Evolutionary conservation across 1,140 invertebrate species (phyloP), one percentile per base, ranked within the genome.

Genomic region (Papilio xuthus): DNA sequence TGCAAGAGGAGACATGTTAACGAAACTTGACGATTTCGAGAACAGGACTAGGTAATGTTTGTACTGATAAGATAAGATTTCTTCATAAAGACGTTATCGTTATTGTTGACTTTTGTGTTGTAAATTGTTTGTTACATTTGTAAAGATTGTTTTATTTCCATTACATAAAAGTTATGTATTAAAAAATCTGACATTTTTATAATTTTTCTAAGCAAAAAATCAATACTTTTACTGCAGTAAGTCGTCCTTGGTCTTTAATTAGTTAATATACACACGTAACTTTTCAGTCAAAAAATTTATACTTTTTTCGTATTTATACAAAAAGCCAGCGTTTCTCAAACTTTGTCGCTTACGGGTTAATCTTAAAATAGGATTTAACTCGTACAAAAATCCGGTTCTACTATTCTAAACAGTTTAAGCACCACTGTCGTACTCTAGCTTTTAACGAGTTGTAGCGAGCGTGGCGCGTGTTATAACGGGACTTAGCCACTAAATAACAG

Each of bases 1-100:
- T 85, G 20, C 23, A 69, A n/a, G 81, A 80, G 76, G 71, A 79
- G 32, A 83, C 81, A 85, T 84, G 71, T 63, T 83, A 80, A 79
- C 73, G 76, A 83, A 83, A 83, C 73, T 70, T 50, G 50, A 37
- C 32, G 28, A 71, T 86, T 81, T 79, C 53, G n/a, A 72, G 80
- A 82, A 86, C 79, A 84, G 80, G 37, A 56, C 37, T 53, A 20
- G 18, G 73, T 73, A 81, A 83, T 82, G 73, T 82, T 82, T 81
- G 76, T 28, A 47, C 13, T 75, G 83, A 81, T 85, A 86, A 81
- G 41, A 78, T 77, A 77, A 71, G 32, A 26, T 63, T 53, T 23
- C 56, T 75, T n/a, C 60, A 18, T 26, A 63, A 63, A 28, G 41
- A 53, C 18, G 4, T 76, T 76, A 32, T 67, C 77, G 41, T 63